Evolutionary conservation across 2,797 vertebrate genomes (phyloP), one percentile per base, ranked within the genome.

Genomic region (Rhinophrynus dorsalis): DNA sequence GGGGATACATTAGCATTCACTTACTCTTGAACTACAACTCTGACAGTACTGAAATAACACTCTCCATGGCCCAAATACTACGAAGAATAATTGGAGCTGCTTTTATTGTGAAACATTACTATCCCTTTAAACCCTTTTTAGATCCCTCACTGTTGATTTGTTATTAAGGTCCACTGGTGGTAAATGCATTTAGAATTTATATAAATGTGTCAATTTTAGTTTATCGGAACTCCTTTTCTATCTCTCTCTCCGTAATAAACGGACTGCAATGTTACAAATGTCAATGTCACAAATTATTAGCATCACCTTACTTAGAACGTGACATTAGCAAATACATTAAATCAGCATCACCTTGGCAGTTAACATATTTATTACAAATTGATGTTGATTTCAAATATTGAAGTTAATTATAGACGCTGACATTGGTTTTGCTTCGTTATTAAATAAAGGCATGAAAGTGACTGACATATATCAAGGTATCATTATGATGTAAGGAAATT

Each of bases 381-480:
- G 63, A 73, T 73, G 69, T 73, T 73, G 61, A 73, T 73, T 73
- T 73, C 42, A 66, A 73, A 73, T 73, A 73, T 73, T 73, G 69
- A 73, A 56, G 69, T 73, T 73, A 66, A 73, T 73, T 73, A 52
- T 60, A 72, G 61, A 62, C 66, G 55, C 62, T 73, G 69, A 73
- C 54, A 73, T 30, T 51, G 62, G 26, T 20, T 57, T 40, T 29
- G 50, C 38, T 15, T 59, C 33, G 50, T 60, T 52, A 65, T 21
- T 32, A 58, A 72, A 51, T 27, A 48, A 27, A 72, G 68, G 15
- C 54, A 15, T 37, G 33, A 42, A 37, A 72, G 55, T 73, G 62
- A 73, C 54, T 73, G 62, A 73, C 62, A 59, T 52, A 57, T 63
- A 73, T 73, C 54, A 59, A 65, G 68, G 68, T 72, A 72, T 72